These are phyloP conservation scores for Cerastis leucographa DNA, from an alignment of 2,888 invertebrate genomes.

Conservation along the genomic window DNA sequence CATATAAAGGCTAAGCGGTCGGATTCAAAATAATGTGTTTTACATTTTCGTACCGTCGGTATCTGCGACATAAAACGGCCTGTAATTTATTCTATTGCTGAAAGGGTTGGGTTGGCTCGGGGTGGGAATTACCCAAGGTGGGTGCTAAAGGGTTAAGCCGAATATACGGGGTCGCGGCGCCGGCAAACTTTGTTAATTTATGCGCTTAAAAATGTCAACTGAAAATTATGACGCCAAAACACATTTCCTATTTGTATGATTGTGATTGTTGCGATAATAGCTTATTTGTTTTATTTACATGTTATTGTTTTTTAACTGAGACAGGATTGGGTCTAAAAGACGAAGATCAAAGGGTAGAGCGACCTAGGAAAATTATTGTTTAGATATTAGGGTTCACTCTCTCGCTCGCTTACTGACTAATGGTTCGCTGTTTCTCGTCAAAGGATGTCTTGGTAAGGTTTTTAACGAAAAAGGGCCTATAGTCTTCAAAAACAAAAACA, in stretches of 20 bases:
- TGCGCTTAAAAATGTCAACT: constrained; percentile 91
- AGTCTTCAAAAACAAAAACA: neutral
- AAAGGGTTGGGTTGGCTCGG: constrained; percentile 89
- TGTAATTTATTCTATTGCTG: constrained; percentile 91
- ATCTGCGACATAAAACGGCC: constrained; percentile 90
- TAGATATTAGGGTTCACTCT: neutral
- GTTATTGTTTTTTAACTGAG: constrained; percentile 25
- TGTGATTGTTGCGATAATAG: constrained; percentile 72
- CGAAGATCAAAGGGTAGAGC: neutral
- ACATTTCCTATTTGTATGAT: constrained; percentile 87
- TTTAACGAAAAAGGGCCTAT: neutral
- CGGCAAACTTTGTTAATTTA: constrained; percentile 90
- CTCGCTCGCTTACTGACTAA: neutral
- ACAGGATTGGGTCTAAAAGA: neutral
- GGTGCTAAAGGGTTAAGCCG: constrained; percentile 91
- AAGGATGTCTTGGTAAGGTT: neutral
- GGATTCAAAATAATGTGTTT: constrained; percentile 90
- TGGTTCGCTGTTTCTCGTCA: neutral
- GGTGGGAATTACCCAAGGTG: constrained; percentile 91
- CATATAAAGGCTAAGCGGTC: constrained; percentile 90
- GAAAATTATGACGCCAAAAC: constrained; percentile 90
- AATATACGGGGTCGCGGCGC: constrained; percentile 88
- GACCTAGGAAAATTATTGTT: neutral
- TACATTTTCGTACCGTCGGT: constrained; percentile 89
- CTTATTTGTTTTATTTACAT: constrained; percentile 52